phyloP scores from a whole-genome alignment of 1,140 invertebrate species.

The Yoshiicerus persimilis region DNA sequence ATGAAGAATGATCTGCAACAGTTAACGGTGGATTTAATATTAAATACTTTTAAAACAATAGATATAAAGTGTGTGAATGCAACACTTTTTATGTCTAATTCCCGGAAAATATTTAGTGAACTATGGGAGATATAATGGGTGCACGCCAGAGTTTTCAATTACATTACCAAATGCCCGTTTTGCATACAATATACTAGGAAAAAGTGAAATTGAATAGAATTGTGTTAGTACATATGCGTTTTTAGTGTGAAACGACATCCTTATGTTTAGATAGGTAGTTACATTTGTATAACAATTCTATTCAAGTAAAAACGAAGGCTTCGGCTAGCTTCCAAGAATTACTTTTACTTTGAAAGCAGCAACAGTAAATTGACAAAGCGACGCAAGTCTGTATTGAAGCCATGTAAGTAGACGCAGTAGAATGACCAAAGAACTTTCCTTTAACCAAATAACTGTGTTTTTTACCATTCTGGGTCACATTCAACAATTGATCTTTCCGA shows the following conservation, averaged over 20 bases:
- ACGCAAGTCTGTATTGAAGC: neutral
- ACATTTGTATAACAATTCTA: too few relatives aligned
- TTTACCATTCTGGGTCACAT: neutral
- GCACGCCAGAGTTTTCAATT: too few relatives aligned
- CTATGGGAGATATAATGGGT: too few relatives aligned
- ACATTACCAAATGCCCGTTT: too few relatives aligned
- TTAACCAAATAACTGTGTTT: neutral
- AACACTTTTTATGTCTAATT: too few relatives aligned
- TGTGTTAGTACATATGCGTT: neutral
- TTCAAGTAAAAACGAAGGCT: neutral
- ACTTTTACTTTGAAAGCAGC: neutral
- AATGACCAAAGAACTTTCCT: neutral
- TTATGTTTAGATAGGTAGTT: too few relatives aligned
- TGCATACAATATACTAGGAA: too few relatives aligned
- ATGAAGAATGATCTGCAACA: too few relatives aligned
- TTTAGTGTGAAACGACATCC: neutral
- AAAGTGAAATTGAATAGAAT: neutral
- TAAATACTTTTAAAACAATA: too few relatives aligned
- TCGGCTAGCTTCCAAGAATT: neutral
- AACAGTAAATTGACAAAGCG: neutral
- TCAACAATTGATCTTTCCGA: neutral
- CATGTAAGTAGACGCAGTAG: neutral
- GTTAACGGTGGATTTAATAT: too few relatives aligned
- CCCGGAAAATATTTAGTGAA: too few relatives aligned
- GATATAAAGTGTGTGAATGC: too few relatives aligned